These are phyloP conservation scores for Cranoglanis bouderius DNA, from an alignment of 2,113 vertebrate genomes.

Conservation along the genomic window DNA sequence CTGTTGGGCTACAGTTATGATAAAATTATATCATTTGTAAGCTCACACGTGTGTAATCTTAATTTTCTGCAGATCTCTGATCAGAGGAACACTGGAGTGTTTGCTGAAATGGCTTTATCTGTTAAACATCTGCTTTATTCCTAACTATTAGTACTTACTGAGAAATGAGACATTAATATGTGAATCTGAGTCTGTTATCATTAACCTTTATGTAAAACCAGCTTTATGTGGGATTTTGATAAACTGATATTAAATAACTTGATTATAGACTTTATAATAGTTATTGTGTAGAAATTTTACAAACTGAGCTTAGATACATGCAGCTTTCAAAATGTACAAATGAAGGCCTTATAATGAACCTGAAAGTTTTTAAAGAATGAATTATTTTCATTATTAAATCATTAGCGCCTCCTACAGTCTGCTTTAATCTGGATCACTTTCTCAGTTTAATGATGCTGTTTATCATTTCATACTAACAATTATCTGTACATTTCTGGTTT, in stretches of 20 bases:
- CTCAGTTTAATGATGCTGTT: neutral
- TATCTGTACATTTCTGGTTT: neutral
- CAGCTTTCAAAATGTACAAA: neutral
- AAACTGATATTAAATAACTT: no score
- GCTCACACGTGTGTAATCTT: neutral
- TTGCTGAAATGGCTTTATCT: neutral
- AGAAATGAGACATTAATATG: neutral
- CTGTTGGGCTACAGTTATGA: neutral
- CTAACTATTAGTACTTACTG: neutral
- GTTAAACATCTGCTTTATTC: slow-evolving; percentile 9
- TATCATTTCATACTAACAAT: neutral
- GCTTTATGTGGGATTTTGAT: neutral
- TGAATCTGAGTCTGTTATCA: neutral
- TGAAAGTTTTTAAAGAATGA: neutral
- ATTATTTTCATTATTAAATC: neutral
- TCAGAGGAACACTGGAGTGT: neutral
- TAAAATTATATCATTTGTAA: neutral
- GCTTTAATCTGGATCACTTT: neutral
- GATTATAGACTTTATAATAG: no score
- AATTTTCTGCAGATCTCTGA: neutral
- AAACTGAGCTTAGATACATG: neutral
- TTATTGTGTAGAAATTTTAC: neutral
- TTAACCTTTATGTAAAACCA: neutral
- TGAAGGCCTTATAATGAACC: neutral
- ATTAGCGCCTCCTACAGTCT: slow-evolving; percentile 2